Conservation (phyloP, 1,140 invertebrate genomes). For the Papilio aristodemus region DNA sequence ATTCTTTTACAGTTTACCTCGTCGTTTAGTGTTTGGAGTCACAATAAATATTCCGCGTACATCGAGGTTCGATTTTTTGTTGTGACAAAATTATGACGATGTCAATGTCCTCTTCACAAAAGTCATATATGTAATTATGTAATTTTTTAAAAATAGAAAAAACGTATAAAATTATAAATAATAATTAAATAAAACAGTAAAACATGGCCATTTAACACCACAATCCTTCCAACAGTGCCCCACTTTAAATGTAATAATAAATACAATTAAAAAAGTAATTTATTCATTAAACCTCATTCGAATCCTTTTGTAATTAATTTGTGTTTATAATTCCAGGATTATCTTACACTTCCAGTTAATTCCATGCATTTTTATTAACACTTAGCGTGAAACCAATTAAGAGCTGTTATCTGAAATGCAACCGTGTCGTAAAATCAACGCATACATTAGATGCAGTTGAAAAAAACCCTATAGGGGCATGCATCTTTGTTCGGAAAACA, state of each 20-base stretch:
- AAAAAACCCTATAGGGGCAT: conserved; percentile 29
- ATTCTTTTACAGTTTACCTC: not conserved
- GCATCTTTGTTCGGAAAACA: conserved; percentile 35
- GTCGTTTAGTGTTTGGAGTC: not conserved
- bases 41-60: too few species aligned
- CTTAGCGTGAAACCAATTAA: conserved; percentile 27
- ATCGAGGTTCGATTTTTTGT: too few species aligned
- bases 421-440: conserved; percentile 30
- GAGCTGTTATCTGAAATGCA: conserved; percentile 31
- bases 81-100: too few species aligned
- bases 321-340: not conserved
- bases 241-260: not conserved
- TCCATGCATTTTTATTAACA: conserved; percentile 19
- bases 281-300: conserved; percentile 14
- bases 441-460: conserved; percentile 33
- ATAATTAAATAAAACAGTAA: not conserved
- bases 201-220: not conserved
- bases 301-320: conserved; percentile 18
- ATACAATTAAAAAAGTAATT: not conserved
- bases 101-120: too few species aligned
- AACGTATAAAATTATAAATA: not conserved
- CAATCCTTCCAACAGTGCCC: not conserved
- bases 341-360: conserved; percentile 12
- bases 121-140: too few species aligned
- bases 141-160: too few species aligned